A percentile compares a stretch with the other conserved stretches of the same genome.
Evolutionary conservation across 2,888 invertebrate genomes (phyloP).

Genomic region (Formica aserva): DNA sequence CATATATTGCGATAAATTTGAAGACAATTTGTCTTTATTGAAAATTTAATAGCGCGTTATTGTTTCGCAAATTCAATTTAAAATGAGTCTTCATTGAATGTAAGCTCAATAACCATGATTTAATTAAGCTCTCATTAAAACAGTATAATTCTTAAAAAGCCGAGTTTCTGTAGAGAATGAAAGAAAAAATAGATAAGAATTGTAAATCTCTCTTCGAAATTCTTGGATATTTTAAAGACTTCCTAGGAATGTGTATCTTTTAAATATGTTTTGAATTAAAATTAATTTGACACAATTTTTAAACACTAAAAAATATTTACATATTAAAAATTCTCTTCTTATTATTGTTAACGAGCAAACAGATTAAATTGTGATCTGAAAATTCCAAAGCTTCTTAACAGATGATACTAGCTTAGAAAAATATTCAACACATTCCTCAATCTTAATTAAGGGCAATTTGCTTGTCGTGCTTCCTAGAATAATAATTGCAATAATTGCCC

Average conservation of each 20-base stretch:
- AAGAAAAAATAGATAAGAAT: not conserved
- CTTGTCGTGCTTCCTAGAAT: not conserved
- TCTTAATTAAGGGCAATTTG: conserved; percentile 22
- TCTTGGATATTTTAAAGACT: not conserved
- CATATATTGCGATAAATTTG: not conserved
- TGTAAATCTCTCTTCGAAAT: conserved; percentile 3
- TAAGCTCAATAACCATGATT: not conserved
- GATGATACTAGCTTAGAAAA: not conserved
- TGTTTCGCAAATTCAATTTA: not conserved
- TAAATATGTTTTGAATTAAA: not conserved
- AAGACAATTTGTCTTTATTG: conserved; percentile 6
- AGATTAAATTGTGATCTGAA: not conserved
- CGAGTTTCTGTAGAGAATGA: not conserved
- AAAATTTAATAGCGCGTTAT: not conserved
- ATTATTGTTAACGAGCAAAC: not conserved
- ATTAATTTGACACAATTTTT: not conserved
- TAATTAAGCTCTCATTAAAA: not conserved
- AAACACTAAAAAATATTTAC: not conserved
- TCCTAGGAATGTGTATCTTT: not conserved
- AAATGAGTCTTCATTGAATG: not conserved
- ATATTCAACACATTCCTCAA: not conserved
- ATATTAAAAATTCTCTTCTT: not conserved
- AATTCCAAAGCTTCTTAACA: not conserved
- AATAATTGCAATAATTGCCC: conserved; percentile 48
- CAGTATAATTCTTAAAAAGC: not conserved